A percentile compares a stretch with the other conserved stretches of the same genome.
These are phyloP conservation scores for Ibidorhyncha struthersii DNA, from an alignment of 2,113 vertebrate species.

Conservation along the genomic window DNA sequence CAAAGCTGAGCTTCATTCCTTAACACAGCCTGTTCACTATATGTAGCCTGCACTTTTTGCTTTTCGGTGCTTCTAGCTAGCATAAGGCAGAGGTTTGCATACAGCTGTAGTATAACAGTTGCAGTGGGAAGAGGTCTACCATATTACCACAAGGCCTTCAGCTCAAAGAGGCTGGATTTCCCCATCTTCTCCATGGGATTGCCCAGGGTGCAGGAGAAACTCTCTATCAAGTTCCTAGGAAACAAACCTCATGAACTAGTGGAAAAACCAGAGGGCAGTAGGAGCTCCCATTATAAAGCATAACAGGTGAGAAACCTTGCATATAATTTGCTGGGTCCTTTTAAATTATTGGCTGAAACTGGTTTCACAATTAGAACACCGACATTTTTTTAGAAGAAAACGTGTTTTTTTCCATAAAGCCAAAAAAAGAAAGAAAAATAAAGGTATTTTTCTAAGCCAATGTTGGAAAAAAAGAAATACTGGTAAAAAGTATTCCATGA, in stretches of 20 bases:
- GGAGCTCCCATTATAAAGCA: not conserved
- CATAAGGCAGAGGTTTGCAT: not conserved
- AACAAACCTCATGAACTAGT: not conserved
- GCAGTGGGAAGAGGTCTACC: not conserved
- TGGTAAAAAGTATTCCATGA: not conserved
- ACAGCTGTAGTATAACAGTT: not conserved
- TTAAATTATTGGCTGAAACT: not conserved
- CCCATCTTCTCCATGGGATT: not conserved
- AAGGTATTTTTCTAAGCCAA: not conserved
- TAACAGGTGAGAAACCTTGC: not conserved
- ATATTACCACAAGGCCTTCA: not conserved
- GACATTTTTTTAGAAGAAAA: not conserved
- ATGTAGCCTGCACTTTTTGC: not conserved
- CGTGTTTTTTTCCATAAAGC: not conserved
- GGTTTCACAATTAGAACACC: not conserved
- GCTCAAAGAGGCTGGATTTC: not conserved
- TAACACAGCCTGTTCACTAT: not conserved
- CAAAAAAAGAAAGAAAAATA: not conserved
- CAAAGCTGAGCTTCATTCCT: not conserved
- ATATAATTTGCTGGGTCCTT: not conserved
- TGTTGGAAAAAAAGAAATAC: not conserved
- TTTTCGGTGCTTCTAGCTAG: not conserved
- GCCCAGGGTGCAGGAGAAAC: not conserved
- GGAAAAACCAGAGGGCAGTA: not conserved
- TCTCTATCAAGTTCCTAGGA: not conserved